Percentiles rank a stretch among this genome's conserved stretches.
These are phyloP conservation scores for Pollenia labialis DNA, from an alignment of 2,888 invertebrate species.

Conservation along the genomic window DNA sequence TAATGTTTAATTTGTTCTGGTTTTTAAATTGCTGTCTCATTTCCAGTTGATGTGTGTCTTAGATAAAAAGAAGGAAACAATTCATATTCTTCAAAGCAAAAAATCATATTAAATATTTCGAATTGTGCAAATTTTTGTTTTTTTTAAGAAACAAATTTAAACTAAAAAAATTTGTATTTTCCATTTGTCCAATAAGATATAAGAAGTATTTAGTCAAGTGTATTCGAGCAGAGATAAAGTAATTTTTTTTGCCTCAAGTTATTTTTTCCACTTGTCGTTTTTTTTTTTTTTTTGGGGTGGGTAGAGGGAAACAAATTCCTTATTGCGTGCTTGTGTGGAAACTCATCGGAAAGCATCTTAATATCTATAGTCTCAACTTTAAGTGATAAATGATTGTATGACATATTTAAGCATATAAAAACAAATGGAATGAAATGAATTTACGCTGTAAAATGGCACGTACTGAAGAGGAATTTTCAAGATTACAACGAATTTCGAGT, in stretches of 20 bases:
- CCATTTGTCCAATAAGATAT: neutral
- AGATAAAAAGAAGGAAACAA: neutral
- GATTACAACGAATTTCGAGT: conserved; percentile 11
- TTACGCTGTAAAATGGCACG: conserved; percentile 18
- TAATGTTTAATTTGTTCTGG: neutral
- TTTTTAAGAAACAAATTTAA: conserved; percentile 3
- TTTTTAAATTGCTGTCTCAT: conserved; percentile 5
- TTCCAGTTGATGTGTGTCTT: neutral
- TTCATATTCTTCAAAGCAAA: neutral
- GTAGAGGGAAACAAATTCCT: conserved; percentile 1
- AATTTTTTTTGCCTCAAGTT: neutral
- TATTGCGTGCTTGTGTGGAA: conserved; percentile 9
- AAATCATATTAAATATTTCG: conserved; percentile 24
- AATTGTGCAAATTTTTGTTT: neutral
- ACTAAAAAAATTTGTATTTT: neutral
- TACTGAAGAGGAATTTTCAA: conserved; percentile 1
- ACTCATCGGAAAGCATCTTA: conserved; percentile 34
- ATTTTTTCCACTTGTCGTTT: neutral
- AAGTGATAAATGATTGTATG: conserved; percentile 55
- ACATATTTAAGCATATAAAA: conserved; percentile 34
- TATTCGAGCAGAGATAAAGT: conserved; percentile 16
- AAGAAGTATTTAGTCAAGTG: conserved; percentile 21
- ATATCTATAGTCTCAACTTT: conserved; percentile 34
- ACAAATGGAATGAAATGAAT: neutral
- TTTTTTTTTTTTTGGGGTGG: neutral